Percentiles rank a stretch among this genome's conserved stretches.
These are phyloP conservation scores for Lacerta viridis DNA, from an alignment of 2,797 vertebrate genomes.

Conservation along the genomic window DNA sequence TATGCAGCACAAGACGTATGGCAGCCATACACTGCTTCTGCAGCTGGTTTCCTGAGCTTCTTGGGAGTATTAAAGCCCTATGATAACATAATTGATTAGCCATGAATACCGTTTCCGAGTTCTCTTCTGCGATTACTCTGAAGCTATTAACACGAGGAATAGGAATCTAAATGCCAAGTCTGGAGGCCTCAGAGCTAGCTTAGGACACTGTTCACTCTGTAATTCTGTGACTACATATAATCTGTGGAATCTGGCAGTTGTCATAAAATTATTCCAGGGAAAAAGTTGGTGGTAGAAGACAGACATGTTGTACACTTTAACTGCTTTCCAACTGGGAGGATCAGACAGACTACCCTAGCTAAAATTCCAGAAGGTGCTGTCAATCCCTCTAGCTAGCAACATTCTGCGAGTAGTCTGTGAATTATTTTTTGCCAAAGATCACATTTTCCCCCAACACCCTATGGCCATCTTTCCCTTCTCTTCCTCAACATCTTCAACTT, in stretches of 20 bases:
- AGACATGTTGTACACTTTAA: not conserved
- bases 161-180: not conserved
- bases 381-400: conserved; percentile 1
- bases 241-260: conserved; percentile 12
- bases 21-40: not conserved
- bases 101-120: not conserved
- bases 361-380: conserved; percentile 20
- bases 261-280: not conserved
- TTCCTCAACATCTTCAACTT: conserved; percentile 5
- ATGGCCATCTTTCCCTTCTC: not conserved
- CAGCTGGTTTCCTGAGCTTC: not conserved
- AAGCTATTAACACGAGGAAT: not conserved
- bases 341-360: not conserved
- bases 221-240: not conserved
- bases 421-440: not conserved
- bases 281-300: conserved; percentile 5
- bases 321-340: conserved; percentile 16
- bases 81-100: not conserved
- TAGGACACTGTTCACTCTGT: not conserved
- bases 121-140: not conserved
- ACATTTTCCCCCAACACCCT: not conserved
- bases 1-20: not conserved
- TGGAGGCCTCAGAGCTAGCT: not conserved
- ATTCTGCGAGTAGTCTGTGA: not conserved
- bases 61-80: not conserved